Conservation (phyloP, 1,140 invertebrate genomes). For the Meloidogyne exigua region DNA sequence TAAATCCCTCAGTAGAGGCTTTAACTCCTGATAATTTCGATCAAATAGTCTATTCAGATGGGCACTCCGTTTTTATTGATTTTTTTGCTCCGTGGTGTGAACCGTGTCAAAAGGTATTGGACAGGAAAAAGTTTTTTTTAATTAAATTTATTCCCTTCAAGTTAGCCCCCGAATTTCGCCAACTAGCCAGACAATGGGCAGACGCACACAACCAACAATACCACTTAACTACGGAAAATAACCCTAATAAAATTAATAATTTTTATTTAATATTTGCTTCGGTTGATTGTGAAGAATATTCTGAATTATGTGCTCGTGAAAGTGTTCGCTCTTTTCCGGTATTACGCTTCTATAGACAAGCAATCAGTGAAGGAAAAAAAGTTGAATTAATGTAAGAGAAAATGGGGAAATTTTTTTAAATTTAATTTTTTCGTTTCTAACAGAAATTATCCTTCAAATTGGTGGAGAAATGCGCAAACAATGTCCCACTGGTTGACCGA, state of each 20-base stretch:
- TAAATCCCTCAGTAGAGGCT: slow-evolving; percentile 69
- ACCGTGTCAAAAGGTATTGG: slow-evolving; percentile 68
- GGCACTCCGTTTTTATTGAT: slow-evolving; percentile 71
- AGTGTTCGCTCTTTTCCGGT: slow-evolving; percentile 73
- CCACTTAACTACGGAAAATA: too few species aligned
- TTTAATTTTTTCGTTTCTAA: slow-evolving; percentile 1
- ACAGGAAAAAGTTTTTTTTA: neutral
- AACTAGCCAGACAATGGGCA: slow-evolving; percentile 42
- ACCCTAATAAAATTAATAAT: too few species aligned
- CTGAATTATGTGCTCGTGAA: slow-evolving; percentile 69
- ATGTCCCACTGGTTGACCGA: slow-evolving; percentile 56
- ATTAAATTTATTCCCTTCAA: slow-evolving; percentile 20
- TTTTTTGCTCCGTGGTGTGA: slow-evolving; percentile 70
- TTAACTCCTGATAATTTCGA: slow-evolving; percentile 70
- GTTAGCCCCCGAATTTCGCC: slow-evolving; percentile 58
- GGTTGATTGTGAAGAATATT: slow-evolving; percentile 72
- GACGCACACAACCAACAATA: neutral
- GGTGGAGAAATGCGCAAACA: slow-evolving; percentile 60
- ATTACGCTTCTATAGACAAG: slow-evolving; percentile 72
- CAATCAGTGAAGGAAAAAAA: slow-evolving; percentile 16
- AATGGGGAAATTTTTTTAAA: slow-evolving; percentile 15
- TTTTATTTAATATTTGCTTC: slow-evolving; percentile 73
- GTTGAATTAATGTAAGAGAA: neutral
- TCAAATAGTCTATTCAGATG: slow-evolving; percentile 66
- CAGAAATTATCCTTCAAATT: slow-evolving; percentile 59